Evolutionary conservation across 2,113 vertebrate species (phyloP).

Genomic region (Neofelis nebulosa): DNA sequence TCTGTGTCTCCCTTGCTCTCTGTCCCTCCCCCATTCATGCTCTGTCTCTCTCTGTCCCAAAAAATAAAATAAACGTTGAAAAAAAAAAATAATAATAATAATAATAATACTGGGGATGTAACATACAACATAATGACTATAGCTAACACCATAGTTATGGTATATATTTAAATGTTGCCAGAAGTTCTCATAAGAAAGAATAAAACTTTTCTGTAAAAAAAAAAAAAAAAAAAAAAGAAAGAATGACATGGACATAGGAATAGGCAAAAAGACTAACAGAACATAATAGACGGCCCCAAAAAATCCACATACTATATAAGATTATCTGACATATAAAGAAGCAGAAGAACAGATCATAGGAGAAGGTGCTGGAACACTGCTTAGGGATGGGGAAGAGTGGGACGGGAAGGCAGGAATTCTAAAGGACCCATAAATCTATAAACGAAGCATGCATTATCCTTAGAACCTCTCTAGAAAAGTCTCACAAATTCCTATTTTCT

Average conservation of each 20-base stretch:
- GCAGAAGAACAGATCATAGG: background rate
- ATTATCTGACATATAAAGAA: slow-evolving; percentile 15
- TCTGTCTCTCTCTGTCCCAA: too few species aligned
- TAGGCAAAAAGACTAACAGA: background rate
- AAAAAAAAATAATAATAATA: too few species aligned
- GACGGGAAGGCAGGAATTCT: background rate
- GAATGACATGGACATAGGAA: background rate
- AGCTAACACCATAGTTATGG: too few species aligned
- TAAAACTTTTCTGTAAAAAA: too few species aligned
- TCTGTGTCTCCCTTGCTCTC: too few species aligned
- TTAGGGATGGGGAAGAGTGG: background rate
- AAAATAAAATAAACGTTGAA: too few species aligned
- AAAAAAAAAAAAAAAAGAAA: background rate
- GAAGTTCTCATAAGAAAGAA: too few species aligned
- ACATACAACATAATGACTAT: too few species aligned
- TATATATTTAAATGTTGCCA: too few species aligned
- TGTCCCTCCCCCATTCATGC: too few species aligned
- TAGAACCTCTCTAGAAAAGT: background rate
- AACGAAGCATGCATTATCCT: background rate
- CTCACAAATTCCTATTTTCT: background rate
- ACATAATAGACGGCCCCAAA: background rate
- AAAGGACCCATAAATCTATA: background rate
- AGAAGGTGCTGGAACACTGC: background rate
- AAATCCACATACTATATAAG: background rate
- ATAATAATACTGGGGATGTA: too few species aligned